Evolutionary conservation across 2,113 vertebrate species (phyloP), one percentile per base, ranked within the genome.

Genomic region (Gnathonemus longibarbis): DNA sequence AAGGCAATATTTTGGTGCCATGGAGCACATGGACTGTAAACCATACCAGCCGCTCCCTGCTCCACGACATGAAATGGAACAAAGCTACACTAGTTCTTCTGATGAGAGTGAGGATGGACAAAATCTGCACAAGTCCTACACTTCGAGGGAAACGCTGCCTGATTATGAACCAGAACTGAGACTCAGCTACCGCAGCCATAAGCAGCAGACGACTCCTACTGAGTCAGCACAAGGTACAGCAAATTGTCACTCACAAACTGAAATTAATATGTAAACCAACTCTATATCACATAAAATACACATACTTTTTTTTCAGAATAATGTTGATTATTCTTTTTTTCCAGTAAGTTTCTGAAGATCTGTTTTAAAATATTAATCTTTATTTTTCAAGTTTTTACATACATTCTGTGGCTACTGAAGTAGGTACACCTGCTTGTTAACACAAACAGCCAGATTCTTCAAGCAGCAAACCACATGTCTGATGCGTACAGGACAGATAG

Each of bases 1-100:
- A 90, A 94, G 94, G 94, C 70, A 92, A 92, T 92, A 3, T 92
- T 95, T 92, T 90, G 90, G 91, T 92, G 95, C 91, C 90, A 98
- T 98, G 97, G 97, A 97, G 90, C 97, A 98, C 94, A 96, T 96
- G 92, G 96, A 97, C 93, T 97, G 96, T 92, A 98, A 97, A 94
- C 96, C 97, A 84, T 97, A 97, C 93, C 97, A 97, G 92, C 97
- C 97, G 35, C 93, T 98, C 90, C 96, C 97, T 58, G 97, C 97
- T 94, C 96, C 96, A 42, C 96, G 97, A 85, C 96, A 97, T 88
- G 97, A 97, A 93, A 96, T 97, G 95, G 97, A 98, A 95, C 92
- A 97, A 91, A 94, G 96, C 90, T 97, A 98, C 91, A 96, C 97
- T 2, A 97, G 97, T 92, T 98, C 97, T 88, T 98, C 97, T 0